A percentile compares a stretch with the other conserved stretches of the same genome.
These are phyloP conservation scores for Plusia festucae DNA, from an alignment of 2,888 invertebrate species.

Conservation along the genomic window DNA sequence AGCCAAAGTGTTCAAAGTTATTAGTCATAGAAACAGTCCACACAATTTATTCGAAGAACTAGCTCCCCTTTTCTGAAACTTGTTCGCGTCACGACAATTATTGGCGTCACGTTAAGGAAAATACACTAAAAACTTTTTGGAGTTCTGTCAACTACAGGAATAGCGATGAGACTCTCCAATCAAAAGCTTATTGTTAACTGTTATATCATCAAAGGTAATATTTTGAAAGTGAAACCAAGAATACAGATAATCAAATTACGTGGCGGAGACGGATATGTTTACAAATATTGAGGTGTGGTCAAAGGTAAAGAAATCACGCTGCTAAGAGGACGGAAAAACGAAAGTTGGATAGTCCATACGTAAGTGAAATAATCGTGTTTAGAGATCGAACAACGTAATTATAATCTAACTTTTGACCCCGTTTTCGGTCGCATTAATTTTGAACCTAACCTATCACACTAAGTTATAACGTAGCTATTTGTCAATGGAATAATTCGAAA, in stretches of 20 bases:
- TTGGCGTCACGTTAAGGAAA: neutral
- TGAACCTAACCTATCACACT: neutral
- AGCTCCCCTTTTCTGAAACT: neutral
- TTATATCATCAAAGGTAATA: slow-evolving; percentile 50
- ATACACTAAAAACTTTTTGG: neutral
- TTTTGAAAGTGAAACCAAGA: slow-evolving; percentile 58
- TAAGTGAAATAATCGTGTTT: slow-evolving; percentile 81
- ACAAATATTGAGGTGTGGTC: slow-evolving; percentile 70
- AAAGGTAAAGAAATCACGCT: slow-evolving; percentile 64
- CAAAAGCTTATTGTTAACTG: slow-evolving; percentile 30
- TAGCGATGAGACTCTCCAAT: slow-evolving; percentile 15
- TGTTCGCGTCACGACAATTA: neutral
- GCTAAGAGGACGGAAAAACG: slow-evolving; percentile 61
- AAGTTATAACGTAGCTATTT: too few relatives aligned
- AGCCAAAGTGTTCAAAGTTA: neutral
- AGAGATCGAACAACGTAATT: slow-evolving; percentile 72
- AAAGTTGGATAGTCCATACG: slow-evolving; percentile 78
- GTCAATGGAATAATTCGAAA: too few relatives aligned
- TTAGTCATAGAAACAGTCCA: neutral
- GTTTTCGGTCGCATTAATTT: neutral
- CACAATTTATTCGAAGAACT: neutral
- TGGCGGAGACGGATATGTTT: slow-evolving; percentile 64
- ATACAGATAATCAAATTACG: slow-evolving; percentile 54
- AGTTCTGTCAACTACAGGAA: neutral
- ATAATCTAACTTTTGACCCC: slow-evolving; percentile 24